These are phyloP conservation scores for Cnemophilus loriae DNA, from an alignment of 2,113 vertebrate genomes.

Conservation along the genomic window DNA sequence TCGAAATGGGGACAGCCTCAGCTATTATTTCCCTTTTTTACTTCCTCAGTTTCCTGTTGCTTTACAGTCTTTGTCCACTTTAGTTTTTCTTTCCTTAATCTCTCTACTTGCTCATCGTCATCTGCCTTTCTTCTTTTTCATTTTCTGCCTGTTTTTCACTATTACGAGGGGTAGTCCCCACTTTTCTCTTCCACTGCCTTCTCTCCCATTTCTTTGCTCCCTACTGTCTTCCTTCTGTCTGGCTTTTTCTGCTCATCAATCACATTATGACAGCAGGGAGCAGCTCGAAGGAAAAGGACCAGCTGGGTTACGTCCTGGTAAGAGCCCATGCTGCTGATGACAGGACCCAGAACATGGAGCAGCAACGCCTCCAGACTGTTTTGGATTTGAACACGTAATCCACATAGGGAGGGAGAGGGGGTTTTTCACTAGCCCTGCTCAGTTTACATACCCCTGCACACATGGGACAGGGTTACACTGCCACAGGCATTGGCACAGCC, in stretches of 20 bases:
- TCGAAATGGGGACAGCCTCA: background rate
- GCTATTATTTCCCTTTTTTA: background rate
- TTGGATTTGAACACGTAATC: background rate
- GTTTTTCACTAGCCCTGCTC: background rate
- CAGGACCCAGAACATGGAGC: background rate
- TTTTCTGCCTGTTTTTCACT: background rate
- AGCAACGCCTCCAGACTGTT: background rate
- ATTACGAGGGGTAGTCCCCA: background rate
- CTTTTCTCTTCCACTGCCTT: background rate
- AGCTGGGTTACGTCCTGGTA: background rate
- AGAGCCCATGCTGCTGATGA: background rate
- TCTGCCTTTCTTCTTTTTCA: background rate
- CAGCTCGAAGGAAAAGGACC: background rate
- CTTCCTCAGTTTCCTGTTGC: background rate
- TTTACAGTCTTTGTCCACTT: background rate
- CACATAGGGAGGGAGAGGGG: background rate
- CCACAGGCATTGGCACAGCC: background rate
- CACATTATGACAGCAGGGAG: accelerated
- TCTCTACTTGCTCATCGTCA: accelerated
- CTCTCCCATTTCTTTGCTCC: background rate
- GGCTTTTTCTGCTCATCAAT: background rate
- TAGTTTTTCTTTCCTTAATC: background rate
- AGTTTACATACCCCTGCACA: background rate
- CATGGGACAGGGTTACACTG: background rate
- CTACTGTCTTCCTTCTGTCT: background rate